Evolutionary conservation across 2,113 vertebrate species (phyloP).

Genomic region (Phocoena sinus): DNA sequence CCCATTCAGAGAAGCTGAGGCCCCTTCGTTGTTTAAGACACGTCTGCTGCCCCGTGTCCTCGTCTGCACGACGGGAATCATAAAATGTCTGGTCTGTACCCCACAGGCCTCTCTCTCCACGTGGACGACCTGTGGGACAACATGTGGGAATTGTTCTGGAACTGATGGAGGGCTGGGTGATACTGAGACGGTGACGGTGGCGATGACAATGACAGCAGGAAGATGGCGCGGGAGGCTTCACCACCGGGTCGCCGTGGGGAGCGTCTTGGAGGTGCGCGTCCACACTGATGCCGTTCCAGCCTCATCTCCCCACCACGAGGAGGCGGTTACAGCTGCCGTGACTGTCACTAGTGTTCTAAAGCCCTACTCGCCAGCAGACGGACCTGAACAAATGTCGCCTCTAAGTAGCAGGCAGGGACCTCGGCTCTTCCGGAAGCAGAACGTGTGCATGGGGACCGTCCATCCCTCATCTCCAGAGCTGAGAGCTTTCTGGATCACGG

Average conservation of each 20-base stretch:
- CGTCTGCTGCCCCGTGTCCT: neutral
- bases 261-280: neutral
- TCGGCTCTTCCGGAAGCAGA: rapidly evolving
- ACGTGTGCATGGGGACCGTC: neutral
- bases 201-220: rapidly evolving
- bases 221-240: neutral
- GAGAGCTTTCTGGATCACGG: rapidly evolving
- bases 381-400: neutral
- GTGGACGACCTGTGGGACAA: rapidly evolving
- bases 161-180: neutral
- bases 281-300: rapidly evolving
- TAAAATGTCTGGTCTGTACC: neutral
- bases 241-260: no score
- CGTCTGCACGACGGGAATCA: neutral
- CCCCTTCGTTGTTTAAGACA: no score
- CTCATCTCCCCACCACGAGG: rapidly evolving
- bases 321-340: rapidly evolving
- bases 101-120: no score
- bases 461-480: neutral
- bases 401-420: rapidly evolving
- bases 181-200: neutral
- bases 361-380: rapidly evolving
- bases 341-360: rapidly evolving
- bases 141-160: neutral
- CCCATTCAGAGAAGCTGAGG: neutral